These are phyloP conservation scores for Creontiades dilutus DNA, from an alignment of 2,888 invertebrate species.

Conservation along the genomic window DNA sequence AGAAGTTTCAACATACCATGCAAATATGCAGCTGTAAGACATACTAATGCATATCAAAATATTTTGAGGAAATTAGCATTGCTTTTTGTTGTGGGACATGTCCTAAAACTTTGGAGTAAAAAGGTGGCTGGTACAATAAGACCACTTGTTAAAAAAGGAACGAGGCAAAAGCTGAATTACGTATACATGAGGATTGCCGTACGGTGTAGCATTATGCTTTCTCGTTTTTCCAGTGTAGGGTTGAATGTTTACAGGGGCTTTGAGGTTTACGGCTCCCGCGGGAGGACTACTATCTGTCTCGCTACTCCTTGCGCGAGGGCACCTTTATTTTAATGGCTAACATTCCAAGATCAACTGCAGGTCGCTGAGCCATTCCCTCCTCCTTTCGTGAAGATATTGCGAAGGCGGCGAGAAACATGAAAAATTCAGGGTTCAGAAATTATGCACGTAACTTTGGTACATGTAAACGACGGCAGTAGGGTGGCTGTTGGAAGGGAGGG, in stretches of 20 bases:
- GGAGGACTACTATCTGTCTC: slow-evolving; percentile 3
- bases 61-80: too few relatives aligned
- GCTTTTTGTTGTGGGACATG: too few relatives aligned
- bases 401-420: background rate
- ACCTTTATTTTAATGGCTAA: slow-evolving; percentile 32
- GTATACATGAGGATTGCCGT: slow-evolving; percentile 40
- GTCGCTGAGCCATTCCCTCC: slow-evolving; percentile 13
- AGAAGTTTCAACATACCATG: too few relatives aligned
- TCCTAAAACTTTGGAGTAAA: too few relatives aligned
- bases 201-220: slow-evolving; percentile 29
- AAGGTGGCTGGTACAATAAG: too few relatives aligned
- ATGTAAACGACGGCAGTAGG: background rate
- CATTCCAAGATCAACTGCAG: slow-evolving; percentile 39
- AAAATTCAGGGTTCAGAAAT: background rate
- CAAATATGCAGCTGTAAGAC: too few relatives aligned
- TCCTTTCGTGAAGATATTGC: background rate
- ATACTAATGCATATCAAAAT: too few relatives aligned
- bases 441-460: background rate
- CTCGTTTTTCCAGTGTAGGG: slow-evolving; percentile 24
- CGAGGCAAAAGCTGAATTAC: background rate
- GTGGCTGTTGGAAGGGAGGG: background rate
- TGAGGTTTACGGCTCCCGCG: slow-evolving; percentile 30
- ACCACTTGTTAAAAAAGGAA: background rate
- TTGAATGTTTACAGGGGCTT: slow-evolving; percentile 35
- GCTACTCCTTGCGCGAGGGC: background rate